These are phyloP conservation scores for Orthonychiurus folsomi DNA, from an alignment of 2,888 invertebrate genomes.

Conservation along the genomic window DNA sequence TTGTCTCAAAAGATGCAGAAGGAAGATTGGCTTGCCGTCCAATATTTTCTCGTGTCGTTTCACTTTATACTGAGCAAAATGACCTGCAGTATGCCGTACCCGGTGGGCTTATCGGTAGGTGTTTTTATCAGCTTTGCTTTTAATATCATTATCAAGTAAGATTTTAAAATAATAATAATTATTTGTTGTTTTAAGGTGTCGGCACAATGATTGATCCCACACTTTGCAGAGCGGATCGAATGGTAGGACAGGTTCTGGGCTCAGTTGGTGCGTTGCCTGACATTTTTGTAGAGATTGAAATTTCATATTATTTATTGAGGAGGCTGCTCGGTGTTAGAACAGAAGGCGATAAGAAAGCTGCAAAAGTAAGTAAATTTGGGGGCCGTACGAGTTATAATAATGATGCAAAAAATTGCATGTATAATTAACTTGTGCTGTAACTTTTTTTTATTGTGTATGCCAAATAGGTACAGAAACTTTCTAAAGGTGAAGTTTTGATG, in stretches of 20 bases:
- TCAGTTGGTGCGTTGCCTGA: conserved; percentile 94
- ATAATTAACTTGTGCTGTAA: background rate
- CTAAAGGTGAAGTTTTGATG: conserved; percentile 82
- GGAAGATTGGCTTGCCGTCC: conserved; percentile 93
- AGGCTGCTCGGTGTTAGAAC: conserved; percentile 93
- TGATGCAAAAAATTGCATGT: background rate
- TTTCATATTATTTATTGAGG: conserved; percentile 92
- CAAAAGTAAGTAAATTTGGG: conserved; percentile 61
- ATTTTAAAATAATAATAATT: conserved; percentile 3
- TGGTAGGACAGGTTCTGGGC: conserved; percentile 94
- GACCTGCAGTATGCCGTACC: conserved; percentile 97
- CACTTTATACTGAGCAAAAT: conserved; percentile 95
- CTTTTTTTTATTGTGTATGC: background rate
- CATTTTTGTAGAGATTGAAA: conserved; percentile 95
- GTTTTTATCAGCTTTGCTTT: background rate
- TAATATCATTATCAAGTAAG: background rate
- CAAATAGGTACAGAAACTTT: conserved; percentile 74
- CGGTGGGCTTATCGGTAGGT: conserved; percentile 88
- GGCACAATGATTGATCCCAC: conserved; percentile 99
- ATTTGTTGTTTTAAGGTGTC: conserved; percentile 54
- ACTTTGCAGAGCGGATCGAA: conserved; percentile 92
- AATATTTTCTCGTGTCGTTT: conserved; percentile 93
- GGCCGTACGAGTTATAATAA: background rate
- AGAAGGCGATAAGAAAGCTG: conserved; percentile 97
- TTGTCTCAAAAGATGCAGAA: conserved; percentile 92